Conservation (phyloP, 1,140 invertebrate species). For the Polyergus mexicanus region DNA sequence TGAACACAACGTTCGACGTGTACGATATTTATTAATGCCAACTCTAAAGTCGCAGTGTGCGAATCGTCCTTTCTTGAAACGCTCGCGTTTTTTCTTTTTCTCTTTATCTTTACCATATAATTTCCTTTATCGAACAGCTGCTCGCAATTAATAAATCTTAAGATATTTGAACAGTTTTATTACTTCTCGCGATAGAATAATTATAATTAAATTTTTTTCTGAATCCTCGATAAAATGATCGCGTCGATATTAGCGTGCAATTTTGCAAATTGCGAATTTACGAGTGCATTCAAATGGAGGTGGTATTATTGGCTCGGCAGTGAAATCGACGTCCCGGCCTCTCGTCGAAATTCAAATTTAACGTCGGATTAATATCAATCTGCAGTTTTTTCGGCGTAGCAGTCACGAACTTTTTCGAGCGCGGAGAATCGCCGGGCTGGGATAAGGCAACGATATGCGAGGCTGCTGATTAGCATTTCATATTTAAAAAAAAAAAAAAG, state of each 20-base stretch:
- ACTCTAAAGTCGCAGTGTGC: not conserved
- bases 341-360: conserved; percentile 44
- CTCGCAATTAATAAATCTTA: not conserved
- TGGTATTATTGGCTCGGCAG: conserved; percentile 35
- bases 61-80: not conserved
- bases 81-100: too few species aligned
- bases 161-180: not conserved
- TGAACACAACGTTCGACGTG: conserved; percentile 15
- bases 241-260: conserved; percentile 22
- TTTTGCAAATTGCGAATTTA: conserved; percentile 35
- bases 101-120: not conserved
- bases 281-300: conserved; percentile 38
- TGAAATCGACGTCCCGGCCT: conserved; percentile 42
- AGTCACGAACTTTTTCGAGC: conserved; percentile 49
- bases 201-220: conserved; percentile 27
- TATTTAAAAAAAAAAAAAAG: conserved; percentile 74
- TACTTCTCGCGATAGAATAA: not conserved
- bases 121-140: not conserved
- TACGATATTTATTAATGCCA: conserved; percentile 33
- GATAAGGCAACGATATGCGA: conserved; percentile 71
- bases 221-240: not conserved
- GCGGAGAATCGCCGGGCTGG: conserved; percentile 55
- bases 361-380: conserved; percentile 73
- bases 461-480: conserved; percentile 79
- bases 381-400: conserved; percentile 74